Conservation (phyloP, 2,888 invertebrate genomes). For the Tineola bisselliella region DNA sequence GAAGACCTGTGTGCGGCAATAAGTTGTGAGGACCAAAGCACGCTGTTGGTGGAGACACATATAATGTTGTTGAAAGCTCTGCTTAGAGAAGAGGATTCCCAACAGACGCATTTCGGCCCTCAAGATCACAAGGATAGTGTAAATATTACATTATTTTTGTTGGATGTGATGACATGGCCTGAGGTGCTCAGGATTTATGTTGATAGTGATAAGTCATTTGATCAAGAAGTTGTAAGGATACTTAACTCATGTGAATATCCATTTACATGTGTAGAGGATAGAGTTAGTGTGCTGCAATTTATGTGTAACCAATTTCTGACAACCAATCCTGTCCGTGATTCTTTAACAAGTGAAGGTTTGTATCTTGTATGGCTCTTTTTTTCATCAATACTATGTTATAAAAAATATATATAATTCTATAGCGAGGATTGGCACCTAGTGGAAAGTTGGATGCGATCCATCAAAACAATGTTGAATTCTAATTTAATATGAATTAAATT, state of each 20-base stretch:
- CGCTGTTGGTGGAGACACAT: slow-evolving; percentile 91
- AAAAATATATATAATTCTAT: no score
- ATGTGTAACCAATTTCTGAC: slow-evolving; percentile 94
- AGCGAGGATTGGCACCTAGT: no score
- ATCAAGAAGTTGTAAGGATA: slow-evolving; percentile 75
- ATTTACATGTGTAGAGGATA: slow-evolving; percentile 81
- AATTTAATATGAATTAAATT: no score
- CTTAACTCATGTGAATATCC: slow-evolving; percentile 85
- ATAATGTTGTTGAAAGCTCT: slow-evolving; percentile 92
- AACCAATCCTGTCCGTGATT: slow-evolving; percentile 92
- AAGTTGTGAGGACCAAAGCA: slow-evolving; percentile 91
- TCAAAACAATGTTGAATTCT: no score
- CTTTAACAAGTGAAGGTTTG: slow-evolving; percentile 90
- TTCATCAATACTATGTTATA: no score
- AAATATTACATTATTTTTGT: slow-evolving; percentile 90
- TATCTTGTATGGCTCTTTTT: neutral
- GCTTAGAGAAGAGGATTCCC: slow-evolving; percentile 91
- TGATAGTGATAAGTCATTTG: slow-evolving; percentile 87
- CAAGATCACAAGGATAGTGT: slow-evolving; percentile 97
- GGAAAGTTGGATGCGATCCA: no score
- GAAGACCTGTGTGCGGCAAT: slow-evolving; percentile 97
- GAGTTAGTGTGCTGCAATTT: slow-evolving; percentile 86
- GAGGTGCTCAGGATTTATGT: slow-evolving; percentile 90
- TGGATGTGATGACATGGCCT: slow-evolving; percentile 97
- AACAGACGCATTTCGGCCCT: slow-evolving; percentile 95